Evolutionary conservation across 2,888 invertebrate species (phyloP).

Genomic region (Conops quadrifasciatus): DNA sequence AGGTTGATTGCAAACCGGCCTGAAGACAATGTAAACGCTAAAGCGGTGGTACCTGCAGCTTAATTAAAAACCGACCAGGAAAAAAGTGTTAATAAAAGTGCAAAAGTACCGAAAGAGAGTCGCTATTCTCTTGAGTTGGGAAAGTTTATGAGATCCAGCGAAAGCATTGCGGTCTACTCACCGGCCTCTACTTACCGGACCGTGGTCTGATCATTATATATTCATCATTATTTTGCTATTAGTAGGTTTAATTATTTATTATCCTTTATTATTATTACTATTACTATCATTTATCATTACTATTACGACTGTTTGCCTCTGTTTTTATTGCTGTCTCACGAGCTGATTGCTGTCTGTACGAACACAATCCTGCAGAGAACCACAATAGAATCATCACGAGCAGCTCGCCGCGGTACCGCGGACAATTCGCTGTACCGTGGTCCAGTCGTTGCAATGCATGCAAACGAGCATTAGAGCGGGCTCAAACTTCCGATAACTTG

Average conservation of each 20-base stretch:
- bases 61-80: not conserved
- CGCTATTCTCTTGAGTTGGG: too few relatives aligned
- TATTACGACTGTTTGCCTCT: not conserved
- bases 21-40: too few relatives aligned
- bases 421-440: not conserved
- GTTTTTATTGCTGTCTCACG: too few relatives aligned
- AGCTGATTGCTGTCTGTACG: too few relatives aligned
- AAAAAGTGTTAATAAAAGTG: not conserved
- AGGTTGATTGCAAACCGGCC: not conserved
- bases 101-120: not conserved
- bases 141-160: too few relatives aligned
- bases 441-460: not conserved
- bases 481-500: slow-evolving; percentile 29
- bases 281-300: not conserved
- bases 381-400: too few relatives aligned
- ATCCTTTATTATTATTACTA: slow-evolving; percentile 6
- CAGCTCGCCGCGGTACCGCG: too few relatives aligned
- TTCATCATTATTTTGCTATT: too few relatives aligned
- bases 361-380: too few relatives aligned
- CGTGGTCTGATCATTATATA: too few relatives aligned
- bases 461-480: slow-evolving; percentile 21
- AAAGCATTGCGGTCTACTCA: too few relatives aligned
- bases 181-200: too few relatives aligned
- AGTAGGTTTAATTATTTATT: not conserved
- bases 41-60: not conserved